Evolutionary conservation across 1,140 invertebrate genomes (phyloP).

Genomic region (Protaetia brevitarsis): DNA sequence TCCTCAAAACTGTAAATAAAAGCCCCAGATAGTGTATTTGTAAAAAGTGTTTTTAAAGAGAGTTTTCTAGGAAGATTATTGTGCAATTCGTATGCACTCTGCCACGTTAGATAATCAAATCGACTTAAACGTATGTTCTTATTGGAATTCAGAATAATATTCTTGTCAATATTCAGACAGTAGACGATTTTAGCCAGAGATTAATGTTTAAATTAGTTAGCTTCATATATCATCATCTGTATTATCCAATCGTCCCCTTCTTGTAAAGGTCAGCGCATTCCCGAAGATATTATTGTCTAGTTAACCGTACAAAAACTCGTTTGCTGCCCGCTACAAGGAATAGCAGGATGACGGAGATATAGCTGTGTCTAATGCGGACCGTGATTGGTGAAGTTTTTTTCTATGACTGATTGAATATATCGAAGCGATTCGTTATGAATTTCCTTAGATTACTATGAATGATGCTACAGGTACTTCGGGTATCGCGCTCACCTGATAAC

Average conservation of each 20-base stretch:
- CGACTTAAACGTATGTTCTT: neutral
- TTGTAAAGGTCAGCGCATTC: conserved; percentile 26
- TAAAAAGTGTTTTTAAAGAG: neutral
- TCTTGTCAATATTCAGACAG: conserved; percentile 41
- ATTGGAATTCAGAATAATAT: conserved; percentile 34
- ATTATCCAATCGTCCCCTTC: conserved; percentile 21
- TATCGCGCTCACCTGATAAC: conserved; percentile 23
- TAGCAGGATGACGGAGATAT: conserved; percentile 10
- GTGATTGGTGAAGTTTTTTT: conserved; percentile 13
- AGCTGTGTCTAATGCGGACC: neutral
- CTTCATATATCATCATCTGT: conserved; percentile 35
- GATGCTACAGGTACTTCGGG: neutral
- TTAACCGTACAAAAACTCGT: conserved; percentile 25
- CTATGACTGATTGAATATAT: neutral
- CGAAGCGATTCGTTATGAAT: conserved; percentile 21
- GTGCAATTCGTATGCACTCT: neutral
- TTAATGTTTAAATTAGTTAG: conserved; percentile 42
- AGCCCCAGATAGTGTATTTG: neutral
- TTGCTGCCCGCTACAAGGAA: conserved; percentile 9
- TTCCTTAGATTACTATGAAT: conserved; percentile 5
- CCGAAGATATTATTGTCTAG: conserved; percentile 23
- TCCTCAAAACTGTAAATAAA: too few species aligned
- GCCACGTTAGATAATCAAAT: conserved; percentile 15
- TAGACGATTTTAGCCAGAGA: conserved; percentile 37
- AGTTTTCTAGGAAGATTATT: neutral